Percentiles rank a stretch among this genome's conserved stretches.
These are phyloP conservation scores for Coenonympha glycerion DNA, from an alignment of 2,888 invertebrate genomes.

Conservation along the genomic window DNA sequence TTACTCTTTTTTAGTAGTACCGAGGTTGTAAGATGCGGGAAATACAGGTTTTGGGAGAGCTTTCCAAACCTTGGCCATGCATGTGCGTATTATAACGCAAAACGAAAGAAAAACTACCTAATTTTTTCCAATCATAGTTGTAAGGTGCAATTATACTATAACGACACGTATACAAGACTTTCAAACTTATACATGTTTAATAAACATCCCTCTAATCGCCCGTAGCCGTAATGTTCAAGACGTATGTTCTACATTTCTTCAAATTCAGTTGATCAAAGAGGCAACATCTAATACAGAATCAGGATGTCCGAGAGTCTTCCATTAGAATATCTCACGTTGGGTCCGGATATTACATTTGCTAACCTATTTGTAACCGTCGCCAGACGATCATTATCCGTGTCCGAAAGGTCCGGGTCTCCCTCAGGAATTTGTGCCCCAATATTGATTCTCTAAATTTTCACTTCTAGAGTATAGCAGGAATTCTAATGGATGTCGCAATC, in stretches of 20 bases:
- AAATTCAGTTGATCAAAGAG: conserved; percentile 28
- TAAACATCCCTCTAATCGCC: no score
- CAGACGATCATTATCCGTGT: conserved; percentile 70
- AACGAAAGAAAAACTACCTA: no score
- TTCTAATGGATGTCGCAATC: conserved; percentile 49
- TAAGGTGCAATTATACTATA: no score
- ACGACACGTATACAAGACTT: no score
- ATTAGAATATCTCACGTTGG: conserved; percentile 61
- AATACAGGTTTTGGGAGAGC: no score
- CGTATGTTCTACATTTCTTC: conserved; percentile 39
- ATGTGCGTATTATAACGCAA: no score
- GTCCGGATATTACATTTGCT: conserved; percentile 73
- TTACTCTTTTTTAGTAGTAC: no score
- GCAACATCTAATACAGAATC: conserved; percentile 35
- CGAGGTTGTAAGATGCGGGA: no score
- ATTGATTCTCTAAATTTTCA: conserved; percentile 58
- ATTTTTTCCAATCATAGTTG: no score
- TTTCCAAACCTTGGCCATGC: no score
- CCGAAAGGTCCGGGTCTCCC: conserved; percentile 57
- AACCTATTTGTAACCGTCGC: conserved; percentile 72
- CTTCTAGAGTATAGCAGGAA: conserved; percentile 33
- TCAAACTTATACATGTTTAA: no score
- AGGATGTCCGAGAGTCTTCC: conserved; percentile 32
- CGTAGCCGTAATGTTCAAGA: no score
- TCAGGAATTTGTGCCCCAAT: conserved; percentile 46